Base-by-base conservation (phyloP, 2,113 vertebrate species). In the Notarius quadriscutis region DNA sequence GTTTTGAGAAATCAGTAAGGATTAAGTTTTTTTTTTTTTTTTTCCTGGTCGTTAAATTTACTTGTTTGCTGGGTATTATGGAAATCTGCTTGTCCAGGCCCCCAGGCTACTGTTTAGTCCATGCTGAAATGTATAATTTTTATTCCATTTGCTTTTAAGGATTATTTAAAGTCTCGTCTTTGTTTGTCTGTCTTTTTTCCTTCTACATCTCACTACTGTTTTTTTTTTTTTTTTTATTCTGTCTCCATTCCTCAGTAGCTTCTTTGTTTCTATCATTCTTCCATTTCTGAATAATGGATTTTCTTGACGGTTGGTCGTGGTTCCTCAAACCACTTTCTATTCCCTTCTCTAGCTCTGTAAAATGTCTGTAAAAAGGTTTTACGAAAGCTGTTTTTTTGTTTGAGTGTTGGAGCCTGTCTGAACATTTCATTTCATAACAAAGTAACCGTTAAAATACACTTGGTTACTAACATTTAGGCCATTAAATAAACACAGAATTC, bases 281-380 rank as follows among this genome's bases (percentile, higher is more conserved):
- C 7, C 51, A 79, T 79, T 79, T 79, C 78, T 58, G 53, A 80
- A 80, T 30, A 81, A 60, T 62, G 79, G 55, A 60, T 81, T 81
- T 81, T 81, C 55, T 81, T 62, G 41, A 62, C 41, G 57, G 57
- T 81, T 41, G 55, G 55, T 60, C 41, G 20, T 11, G 34, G 57
- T 81, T 81, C 79, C 79, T 81, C 58, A 81, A 81, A 81, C 2
- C 34, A 81, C 79, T 81, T 81, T 81, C 79, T 62, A 22, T 81
- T 81, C 79, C 79, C 79, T 18, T 81, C 57, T 81, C 10, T 60
- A 41, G 11, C 58, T 14, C 4, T 41, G 57, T 62, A 25, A 22
- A 41, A 81, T 1, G 57, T 81, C 79, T 41, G 18, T 41, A 12
- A 2, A 34, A 22, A 58, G 27, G 14, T 79, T 17, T 57, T 18